phyloP scores from a whole-genome alignment of 2,888 invertebrate species.

The Dryomyza anilis region DNA sequence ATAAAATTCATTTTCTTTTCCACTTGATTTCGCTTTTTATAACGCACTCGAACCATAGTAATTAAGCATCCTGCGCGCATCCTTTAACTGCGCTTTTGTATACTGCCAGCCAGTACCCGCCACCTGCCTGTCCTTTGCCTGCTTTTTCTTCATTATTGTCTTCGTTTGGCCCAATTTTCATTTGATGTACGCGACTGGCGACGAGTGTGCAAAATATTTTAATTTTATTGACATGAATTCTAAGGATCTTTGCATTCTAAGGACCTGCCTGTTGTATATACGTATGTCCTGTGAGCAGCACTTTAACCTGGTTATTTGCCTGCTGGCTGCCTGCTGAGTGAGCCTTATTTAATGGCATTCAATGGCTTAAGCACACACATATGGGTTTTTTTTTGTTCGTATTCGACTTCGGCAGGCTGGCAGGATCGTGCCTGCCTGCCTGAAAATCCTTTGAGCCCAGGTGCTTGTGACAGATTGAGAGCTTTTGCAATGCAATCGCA shows the following conservation, averaged over 20 bases:
- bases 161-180: conserved; percentile 44
- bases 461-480: neutral
- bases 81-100: neutral
- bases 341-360: neutral
- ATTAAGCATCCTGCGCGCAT: too few relatives aligned
- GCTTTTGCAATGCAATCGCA: neutral
- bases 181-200: conserved; percentile 45
- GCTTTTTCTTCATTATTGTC: conserved; percentile 36
- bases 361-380: neutral
- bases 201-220: conserved; percentile 39
- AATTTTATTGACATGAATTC: conserved; percentile 43
- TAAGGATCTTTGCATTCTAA: neutral
- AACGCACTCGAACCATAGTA: too few relatives aligned
- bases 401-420: neutral
- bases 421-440: neutral
- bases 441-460: neutral
- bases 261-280: neutral
- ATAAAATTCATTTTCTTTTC: too few relatives aligned
- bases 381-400: neutral
- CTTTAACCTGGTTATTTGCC: conserved; percentile 25
- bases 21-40: too few relatives aligned
- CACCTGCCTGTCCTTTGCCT: neutral
- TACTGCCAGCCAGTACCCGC: neutral
- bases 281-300: conserved; percentile 5
- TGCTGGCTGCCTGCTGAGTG: neutral